Evolutionary conservation across 2,797 vertebrate species (phyloP).

Genomic region (Hapalemur alaotrensis): DNA sequence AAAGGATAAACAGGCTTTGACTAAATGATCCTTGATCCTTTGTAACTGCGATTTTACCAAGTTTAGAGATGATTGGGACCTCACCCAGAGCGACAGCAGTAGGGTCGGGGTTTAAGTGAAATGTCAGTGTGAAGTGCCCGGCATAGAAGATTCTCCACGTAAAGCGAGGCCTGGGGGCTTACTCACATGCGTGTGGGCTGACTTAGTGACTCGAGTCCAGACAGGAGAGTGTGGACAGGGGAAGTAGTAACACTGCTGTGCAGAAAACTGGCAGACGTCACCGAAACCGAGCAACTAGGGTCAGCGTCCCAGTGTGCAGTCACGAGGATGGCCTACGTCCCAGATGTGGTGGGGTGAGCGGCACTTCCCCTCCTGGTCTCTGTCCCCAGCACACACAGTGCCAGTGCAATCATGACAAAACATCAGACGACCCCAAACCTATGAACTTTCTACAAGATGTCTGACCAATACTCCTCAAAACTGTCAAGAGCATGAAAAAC

Average conservation of each 20-base stretch:
- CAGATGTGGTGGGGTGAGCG: accelerated
- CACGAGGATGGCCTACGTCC: accelerated
- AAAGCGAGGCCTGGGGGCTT: not conserved
- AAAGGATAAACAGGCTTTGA: not conserved
- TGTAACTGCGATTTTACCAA: not conserved
- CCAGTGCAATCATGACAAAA: not conserved
- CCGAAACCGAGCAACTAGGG: accelerated
- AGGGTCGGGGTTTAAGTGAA: not conserved
- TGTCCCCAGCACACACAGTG: accelerated
- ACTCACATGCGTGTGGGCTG: accelerated
- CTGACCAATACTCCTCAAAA: not conserved
- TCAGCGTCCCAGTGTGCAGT: accelerated
- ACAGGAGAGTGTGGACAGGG: not conserved
- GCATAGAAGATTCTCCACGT: not conserved
- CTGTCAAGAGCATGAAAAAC: not conserved
- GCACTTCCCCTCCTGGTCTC: not conserved
- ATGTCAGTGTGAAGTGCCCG: not conserved
- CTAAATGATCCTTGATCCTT: not conserved
- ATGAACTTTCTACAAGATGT: not conserved
- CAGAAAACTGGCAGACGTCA: not conserved
- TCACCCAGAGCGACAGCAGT: not conserved
- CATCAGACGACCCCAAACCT: not conserved
- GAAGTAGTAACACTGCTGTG: accelerated
- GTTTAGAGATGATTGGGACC: not conserved
- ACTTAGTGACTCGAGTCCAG: too few relatives aligned